phyloP scores from a whole-genome alignment of 2,797 vertebrate species.

The Myoxocephalus aenaeus region DNA sequence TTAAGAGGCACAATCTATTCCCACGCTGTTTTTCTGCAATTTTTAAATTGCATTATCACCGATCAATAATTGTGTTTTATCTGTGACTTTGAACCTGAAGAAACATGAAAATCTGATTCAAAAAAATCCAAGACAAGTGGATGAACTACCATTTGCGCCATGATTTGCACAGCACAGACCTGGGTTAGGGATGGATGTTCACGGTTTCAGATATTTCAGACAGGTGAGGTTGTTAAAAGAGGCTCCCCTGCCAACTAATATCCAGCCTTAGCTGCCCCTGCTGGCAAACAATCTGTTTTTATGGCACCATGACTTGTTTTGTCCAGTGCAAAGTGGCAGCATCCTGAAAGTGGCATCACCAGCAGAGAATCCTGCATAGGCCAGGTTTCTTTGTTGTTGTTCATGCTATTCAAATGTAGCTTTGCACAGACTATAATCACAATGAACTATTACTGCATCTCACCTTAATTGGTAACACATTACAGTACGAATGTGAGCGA shows the following conservation, averaged over 20 bases:
- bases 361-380: not conserved
- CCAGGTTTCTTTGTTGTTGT: not conserved
- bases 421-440: not conserved
- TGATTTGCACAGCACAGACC: not conserved
- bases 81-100: not conserved
- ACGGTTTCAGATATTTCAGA: slow-evolving; percentile 18
- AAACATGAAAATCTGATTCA: not conserved
- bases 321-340: not conserved
- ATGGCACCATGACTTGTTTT: slow-evolving; percentile 1
- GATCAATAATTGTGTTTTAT: not conserved
- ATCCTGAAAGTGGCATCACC: slow-evolving; percentile 9
- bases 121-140: not conserved
- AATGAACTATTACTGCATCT: not conserved
- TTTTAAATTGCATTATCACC: not conserved
- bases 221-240: slow-evolving; percentile 7
- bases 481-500: not conserved
- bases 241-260: slow-evolving; percentile 19
- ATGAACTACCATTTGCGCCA: not conserved
- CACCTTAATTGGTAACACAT: not conserved
- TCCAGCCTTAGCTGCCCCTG: slow-evolving; percentile 14
- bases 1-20: not conserved
- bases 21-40: not conserved
- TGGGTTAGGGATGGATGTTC: not conserved
- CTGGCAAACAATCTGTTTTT: slow-evolving; percentile 35
- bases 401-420: not conserved